Evolutionary conservation across 2,797 vertebrate species (phyloP).

Genomic region (Percopsis omiscomaycus): DNA sequence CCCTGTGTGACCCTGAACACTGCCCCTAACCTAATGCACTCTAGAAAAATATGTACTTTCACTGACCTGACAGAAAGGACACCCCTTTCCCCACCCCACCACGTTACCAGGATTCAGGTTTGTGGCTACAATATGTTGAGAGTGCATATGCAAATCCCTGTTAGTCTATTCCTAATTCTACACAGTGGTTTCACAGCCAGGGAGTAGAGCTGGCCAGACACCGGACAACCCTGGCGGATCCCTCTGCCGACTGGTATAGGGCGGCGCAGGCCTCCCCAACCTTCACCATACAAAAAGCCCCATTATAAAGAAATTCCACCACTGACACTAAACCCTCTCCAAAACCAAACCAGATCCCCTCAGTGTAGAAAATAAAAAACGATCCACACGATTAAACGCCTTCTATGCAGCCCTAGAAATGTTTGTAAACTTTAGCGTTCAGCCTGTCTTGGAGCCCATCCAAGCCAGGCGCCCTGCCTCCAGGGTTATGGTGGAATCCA

Average conservation of each 20-base stretch:
- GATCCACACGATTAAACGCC: no score
- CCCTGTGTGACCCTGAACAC: neutral
- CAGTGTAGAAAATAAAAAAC: no score
- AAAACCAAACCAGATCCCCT: neutral
- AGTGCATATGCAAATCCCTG: neutral
- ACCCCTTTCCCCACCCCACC: neutral
- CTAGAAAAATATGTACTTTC: neutral
- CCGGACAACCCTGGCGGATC: no score
- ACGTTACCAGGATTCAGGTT: neutral
- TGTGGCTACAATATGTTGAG: neutral
- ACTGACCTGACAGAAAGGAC: neutral
- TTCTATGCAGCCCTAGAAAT: no score
- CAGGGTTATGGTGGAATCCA: neutral
- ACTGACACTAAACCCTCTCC: no score
- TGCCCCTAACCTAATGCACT: neutral
- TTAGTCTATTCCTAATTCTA: neutral
- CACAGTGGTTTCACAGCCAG: neutral
- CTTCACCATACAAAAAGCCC: constrained; percentile 3
- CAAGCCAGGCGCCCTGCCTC: neutral
- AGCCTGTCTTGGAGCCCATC: no score
- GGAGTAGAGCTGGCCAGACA: no score
- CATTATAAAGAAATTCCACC: neutral
- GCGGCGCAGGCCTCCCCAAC: neutral
- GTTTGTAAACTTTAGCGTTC: no score
- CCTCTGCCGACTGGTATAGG: no score